These are phyloP conservation scores for Reinhardtius hippoglossoides DNA, from an alignment of 2,113 vertebrate species.

Conservation along the genomic window DNA sequence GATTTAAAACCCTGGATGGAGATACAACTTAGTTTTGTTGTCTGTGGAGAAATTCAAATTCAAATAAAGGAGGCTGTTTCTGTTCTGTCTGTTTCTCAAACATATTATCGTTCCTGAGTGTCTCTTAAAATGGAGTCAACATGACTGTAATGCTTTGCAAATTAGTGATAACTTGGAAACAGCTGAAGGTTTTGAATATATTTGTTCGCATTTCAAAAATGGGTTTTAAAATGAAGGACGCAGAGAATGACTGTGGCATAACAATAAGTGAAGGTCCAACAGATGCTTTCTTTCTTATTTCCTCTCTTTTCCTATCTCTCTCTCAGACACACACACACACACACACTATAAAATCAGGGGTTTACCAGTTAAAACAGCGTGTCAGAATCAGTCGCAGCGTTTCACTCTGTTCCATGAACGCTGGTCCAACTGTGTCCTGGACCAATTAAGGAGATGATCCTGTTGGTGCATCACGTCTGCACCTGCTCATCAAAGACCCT, in stretches of 20 bases:
- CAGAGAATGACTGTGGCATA: no score
- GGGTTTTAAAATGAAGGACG: neutral
- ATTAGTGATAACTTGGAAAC: neutral
- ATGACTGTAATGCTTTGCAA: neutral
- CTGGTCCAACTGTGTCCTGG: constrained; percentile 21
- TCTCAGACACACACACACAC: neutral
- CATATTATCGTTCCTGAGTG: neutral
- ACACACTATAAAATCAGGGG: neutral
- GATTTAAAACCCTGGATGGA: no score
- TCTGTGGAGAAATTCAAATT: no score
- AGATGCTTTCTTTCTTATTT: neutral
- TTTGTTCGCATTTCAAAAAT: neutral
- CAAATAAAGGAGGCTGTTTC: neutral
- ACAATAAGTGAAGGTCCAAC: neutral
- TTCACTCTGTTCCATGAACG: constrained; percentile 25
- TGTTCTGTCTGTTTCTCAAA: neutral
- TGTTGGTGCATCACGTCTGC: constrained; percentile 45
- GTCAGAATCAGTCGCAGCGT: constrained; percentile 6
- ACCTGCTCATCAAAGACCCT: constrained; percentile 59
- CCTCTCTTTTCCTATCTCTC: no score
- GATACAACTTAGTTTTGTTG: no score
- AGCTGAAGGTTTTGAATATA: neutral
- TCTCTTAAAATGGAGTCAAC: neutral
- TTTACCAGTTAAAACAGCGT: neutral
- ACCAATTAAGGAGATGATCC: constrained; percentile 54